A percentile compares a stretch with the other conserved stretches of the same genome.
Evolutionary conservation across 2,888 invertebrate species (phyloP).

Genomic region (Volucella inanis): DNA sequence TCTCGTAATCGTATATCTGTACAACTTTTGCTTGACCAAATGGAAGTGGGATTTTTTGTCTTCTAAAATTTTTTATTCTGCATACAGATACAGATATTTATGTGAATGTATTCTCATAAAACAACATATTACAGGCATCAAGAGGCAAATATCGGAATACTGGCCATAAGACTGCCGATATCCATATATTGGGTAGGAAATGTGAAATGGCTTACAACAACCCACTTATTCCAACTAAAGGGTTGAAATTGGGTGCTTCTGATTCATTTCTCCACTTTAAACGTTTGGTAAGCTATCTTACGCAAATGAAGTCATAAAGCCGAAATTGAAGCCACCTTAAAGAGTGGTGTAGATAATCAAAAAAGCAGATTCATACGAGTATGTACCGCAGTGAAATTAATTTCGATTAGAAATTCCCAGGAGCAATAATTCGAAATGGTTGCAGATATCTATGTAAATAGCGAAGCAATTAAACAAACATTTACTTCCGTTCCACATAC

Average conservation of each 20-base stretch:
- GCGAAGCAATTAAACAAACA: background rate
- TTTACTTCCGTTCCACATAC: constrained; percentile 1
- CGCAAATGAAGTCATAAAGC: background rate
- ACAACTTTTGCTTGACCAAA: background rate
- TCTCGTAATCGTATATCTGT: background rate
- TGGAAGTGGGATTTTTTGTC: background rate
- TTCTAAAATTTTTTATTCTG: background rate
- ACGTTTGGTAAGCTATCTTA: constrained; percentile 18
- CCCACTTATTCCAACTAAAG: constrained; percentile 36
- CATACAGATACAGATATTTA: background rate
- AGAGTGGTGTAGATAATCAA: background rate
- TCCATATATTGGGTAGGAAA: constrained; percentile 31
- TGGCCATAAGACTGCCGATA: constrained; percentile 22
- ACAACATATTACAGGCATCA: constrained; percentile 58
- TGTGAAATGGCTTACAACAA: constrained; percentile 50
- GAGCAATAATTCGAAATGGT: too few relatives aligned
- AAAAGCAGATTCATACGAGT: too few relatives aligned
- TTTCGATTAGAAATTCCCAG: too few relatives aligned
- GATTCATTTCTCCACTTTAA: constrained; percentile 9
- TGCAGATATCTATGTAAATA: background rate
- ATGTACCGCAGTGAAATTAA: too few relatives aligned
- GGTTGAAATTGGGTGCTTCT: constrained; percentile 23
- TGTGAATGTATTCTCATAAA: constrained; percentile 38
- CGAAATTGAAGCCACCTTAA: constrained; percentile 3
- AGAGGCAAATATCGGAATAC: constrained; percentile 45